Conservation (phyloP, 2,113 vertebrate genomes). For the Platysternon megacephalum region DNA sequence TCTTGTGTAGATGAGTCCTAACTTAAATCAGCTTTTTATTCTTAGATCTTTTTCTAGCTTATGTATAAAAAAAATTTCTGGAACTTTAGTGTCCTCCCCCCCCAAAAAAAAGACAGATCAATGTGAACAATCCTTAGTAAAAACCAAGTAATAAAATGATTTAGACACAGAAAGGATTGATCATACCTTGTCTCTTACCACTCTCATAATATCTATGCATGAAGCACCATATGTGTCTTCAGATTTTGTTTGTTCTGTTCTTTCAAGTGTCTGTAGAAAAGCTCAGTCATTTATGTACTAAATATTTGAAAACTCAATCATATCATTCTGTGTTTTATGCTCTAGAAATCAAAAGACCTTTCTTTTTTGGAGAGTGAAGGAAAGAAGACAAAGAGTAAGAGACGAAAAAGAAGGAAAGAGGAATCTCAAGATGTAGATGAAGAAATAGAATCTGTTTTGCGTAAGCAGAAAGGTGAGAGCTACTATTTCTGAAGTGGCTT, state of each 20-base stretch:
- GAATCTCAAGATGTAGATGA: constrained; percentile 69
- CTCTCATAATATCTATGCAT: not conserved
- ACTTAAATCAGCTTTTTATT: not conserved
- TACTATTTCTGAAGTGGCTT: not conserved
- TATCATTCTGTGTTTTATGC: constrained; percentile 34
- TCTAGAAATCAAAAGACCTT: constrained; percentile 74
- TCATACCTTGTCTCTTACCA: not conserved
- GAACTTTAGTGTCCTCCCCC: not conserved
- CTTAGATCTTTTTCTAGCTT: not conserved
- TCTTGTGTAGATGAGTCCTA: not conserved
- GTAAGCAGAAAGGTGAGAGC: constrained; percentile 81
- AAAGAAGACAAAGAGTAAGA: constrained; percentile 76
- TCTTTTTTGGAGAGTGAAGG: constrained; percentile 81
- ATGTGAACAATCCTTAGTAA: not conserved
- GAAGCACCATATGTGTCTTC: not conserved
- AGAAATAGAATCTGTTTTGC: constrained; percentile 72
- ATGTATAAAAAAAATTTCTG: not conserved
- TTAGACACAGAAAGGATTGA: not conserved
- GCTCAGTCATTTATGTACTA: not conserved
- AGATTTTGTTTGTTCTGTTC: not conserved
- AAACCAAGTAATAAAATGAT: not conserved
- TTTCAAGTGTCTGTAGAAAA: not conserved
- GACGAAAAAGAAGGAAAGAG: constrained; percentile 75
- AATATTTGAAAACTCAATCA: not conserved
- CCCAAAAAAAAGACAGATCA: not conserved